Percentiles rank a stretch among this genome's conserved stretches.
Conservation (phyloP, 2,888 invertebrate species). For the Agrochola lota region DNA sequence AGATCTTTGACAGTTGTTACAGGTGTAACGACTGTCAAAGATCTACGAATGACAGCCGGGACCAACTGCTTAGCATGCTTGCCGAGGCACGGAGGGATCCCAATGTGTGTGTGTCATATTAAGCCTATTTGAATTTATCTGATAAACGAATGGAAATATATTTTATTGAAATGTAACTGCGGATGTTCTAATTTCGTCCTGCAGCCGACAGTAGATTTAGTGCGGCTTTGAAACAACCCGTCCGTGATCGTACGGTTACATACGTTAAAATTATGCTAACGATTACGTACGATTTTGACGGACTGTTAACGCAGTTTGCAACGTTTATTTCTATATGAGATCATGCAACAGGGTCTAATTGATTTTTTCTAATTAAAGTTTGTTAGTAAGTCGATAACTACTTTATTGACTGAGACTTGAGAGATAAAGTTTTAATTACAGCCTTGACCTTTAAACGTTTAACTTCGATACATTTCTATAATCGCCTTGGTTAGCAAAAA, state of each 20-base stretch:
- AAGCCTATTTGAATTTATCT: background rate
- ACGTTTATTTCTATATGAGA: background rate
- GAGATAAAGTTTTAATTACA: conserved; percentile 10
- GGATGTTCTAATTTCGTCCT: conserved; percentile 31
- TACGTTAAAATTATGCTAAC: background rate
- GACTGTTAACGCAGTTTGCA: background rate
- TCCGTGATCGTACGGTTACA: background rate
- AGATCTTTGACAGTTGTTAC: background rate
- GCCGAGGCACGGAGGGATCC: background rate
- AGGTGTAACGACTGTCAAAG: background rate
- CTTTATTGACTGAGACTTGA: background rate
- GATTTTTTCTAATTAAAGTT: background rate
- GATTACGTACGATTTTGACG: background rate
- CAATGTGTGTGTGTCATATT: background rate
- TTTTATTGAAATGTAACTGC: conserved; percentile 18
- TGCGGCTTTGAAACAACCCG: conserved; percentile 8
- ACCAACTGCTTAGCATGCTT: no score
- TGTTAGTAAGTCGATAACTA: background rate
- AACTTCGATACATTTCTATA: background rate
- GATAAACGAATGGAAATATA: background rate
- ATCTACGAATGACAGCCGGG: background rate
- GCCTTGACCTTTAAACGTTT: background rate
- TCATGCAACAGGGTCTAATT: background rate
- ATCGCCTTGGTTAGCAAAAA: background rate
- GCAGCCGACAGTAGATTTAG: conserved; percentile 27